phyloP scores from a whole-genome alignment of 2,113 vertebrate species.

The Ascaphus truei region DNA sequence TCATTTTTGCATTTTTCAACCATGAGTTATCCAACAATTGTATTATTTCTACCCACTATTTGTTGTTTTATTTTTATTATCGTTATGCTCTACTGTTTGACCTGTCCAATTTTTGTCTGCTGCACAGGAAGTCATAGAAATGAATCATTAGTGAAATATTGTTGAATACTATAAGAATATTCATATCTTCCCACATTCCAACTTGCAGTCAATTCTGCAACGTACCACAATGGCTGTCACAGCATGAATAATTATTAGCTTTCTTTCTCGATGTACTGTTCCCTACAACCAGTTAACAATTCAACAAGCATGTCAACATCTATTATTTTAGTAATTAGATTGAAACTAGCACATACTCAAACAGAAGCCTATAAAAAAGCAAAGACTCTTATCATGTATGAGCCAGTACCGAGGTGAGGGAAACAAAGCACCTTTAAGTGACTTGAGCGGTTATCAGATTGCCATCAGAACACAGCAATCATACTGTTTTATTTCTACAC shows the following conservation, averaged over 20 bases:
- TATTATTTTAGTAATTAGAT: constrained; percentile 59
- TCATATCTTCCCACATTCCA: constrained; percentile 12
- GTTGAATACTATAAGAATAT: no score
- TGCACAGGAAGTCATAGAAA: no score
- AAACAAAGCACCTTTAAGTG: constrained; percentile 57
- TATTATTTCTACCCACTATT: no score
- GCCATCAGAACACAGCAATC: constrained; percentile 53
- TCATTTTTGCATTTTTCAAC: no score
- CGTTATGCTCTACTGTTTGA: no score
- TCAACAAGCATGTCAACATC: constrained; percentile 45
- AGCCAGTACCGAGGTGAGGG: constrained; percentile 35
- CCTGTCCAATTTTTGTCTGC: no score
- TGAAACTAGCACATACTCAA: constrained; percentile 59
- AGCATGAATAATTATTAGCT: constrained; percentile 57
- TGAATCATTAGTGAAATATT: no score
- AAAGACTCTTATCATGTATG: constrained; percentile 56
- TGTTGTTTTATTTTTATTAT: no score
- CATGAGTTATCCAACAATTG: no score
- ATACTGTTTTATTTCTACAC: constrained; percentile 54
- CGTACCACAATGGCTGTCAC: constrained; percentile 19
- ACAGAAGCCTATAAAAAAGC: constrained; percentile 51
- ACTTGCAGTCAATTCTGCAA: neutral
- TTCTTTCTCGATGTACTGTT: constrained; percentile 39
- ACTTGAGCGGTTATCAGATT: constrained; percentile 53
- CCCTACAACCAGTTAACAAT: constrained; percentile 56